Evolutionary conservation across 1,140 invertebrate species (phyloP), one percentile per base, ranked within the genome.

Genomic region (Globodera rostochiensis): DNA sequence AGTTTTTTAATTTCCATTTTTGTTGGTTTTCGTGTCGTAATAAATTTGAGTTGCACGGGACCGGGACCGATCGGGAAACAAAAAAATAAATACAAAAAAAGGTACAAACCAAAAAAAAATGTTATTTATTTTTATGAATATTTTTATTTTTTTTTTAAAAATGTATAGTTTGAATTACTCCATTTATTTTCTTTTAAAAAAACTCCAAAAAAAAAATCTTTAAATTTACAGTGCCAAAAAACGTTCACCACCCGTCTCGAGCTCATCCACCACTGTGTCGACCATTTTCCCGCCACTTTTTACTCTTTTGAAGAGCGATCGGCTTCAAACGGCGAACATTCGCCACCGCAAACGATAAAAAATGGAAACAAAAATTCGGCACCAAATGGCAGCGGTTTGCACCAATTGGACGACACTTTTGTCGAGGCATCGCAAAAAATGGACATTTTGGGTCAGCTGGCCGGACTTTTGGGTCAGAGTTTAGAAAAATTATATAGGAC

Each of bases 251-350:
- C 77, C 45, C 84, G 86, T 3, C 66, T 86, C 21, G 73, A 82
- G 46, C 66, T 86, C n/a, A 86, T 86, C 53, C 85, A 86, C 46
- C 85, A 86, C 60, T 84, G 85, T 70, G 75, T 76, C n/a, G 86
- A 86, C 79, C 85, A 86, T 67, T 86, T 88, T 75, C 85, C 85
- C 50, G 76, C 71, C 13, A 84, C 86, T 73, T 86, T 86, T 69
- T 86, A 86, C 67, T 81, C 78, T 60, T 86, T 86, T 69, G 86
- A 86, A 80, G 67, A 82, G 25, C 45, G 49, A 21, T n/a, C 69
- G 47, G 2, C 45, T 6, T n/a, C 36, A 4, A 74, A 67, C 46
- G 19, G 9, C 6, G 8, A 36, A 77, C 21, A 6, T 4, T 47
- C n/a, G 13, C 69, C 69, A 36, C 25, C n/a, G 6, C 25, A 71